These are phyloP conservation scores for Melanerpes aurifrons DNA, from an alignment of 2,113 vertebrate genomes.

Conservation along the genomic window DNA sequence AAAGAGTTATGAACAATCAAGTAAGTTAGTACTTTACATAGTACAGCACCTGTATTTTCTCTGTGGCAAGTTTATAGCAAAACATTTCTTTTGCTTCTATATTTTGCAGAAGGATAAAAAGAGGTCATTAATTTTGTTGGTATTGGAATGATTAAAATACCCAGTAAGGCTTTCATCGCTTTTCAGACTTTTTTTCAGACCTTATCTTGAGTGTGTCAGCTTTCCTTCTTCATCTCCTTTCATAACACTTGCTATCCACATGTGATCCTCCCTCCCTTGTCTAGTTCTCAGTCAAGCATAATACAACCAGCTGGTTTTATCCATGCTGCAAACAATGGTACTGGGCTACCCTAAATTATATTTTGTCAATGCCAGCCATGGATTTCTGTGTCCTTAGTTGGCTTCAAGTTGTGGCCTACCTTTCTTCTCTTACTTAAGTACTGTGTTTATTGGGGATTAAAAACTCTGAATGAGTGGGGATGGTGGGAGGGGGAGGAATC, in stretches of 20 bases:
- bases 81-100: not conserved
- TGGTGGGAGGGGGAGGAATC: slow-evolving; percentile 67
- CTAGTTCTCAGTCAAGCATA: slow-evolving; percentile 74
- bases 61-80: not conserved
- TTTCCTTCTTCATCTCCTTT: slow-evolving; percentile 48
- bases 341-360: slow-evolving; percentile 29
- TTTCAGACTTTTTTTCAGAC: slow-evolving; percentile 43
- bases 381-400: slow-evolving; percentile 45
- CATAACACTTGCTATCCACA: slow-evolving; percentile 64
- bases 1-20: not conserved
- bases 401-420: slow-evolving; percentile 56
- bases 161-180: not conserved
- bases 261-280: slow-evolving; percentile 68
- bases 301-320: slow-evolving; percentile 71
- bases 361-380: slow-evolving; percentile 9
- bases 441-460: slow-evolving; percentile 63
- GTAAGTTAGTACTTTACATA: not conserved
- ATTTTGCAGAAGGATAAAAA: not conserved
- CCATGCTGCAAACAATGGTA: slow-evolving; percentile 58
- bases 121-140: not conserved
- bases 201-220: slow-evolving; percentile 55
- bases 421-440: slow-evolving; percentile 61
- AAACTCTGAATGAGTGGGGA: slow-evolving; percentile 53
- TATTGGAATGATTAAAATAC: slow-evolving; percentile 25
- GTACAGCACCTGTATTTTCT: not conserved